Base-by-base conservation (phyloP, 2,797 vertebrate species). In the Gephyroberyx darwinii region DNA sequence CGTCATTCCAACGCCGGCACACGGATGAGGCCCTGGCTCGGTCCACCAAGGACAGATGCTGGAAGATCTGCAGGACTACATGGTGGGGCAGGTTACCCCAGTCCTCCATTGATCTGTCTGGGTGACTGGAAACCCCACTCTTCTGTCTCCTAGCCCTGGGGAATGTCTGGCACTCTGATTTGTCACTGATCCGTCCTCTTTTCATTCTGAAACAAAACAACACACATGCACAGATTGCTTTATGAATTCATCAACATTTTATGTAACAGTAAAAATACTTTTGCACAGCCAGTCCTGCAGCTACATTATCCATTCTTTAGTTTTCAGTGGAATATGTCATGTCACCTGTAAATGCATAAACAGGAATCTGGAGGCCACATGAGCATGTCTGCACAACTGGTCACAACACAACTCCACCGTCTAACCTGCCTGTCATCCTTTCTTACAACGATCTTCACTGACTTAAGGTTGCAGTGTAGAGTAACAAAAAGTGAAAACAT, bases 41-140 rank as follows among this genome's bases (percentile, higher is more conserved):
- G 87, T 97, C 95, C 6, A 96, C 88, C 39, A 97, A 90, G 64
- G 96, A 93, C 48, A 97, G 91, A 51, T 95, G 93, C 86, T 95
- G 95, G 84, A 97, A 97, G 68, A 97, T 89, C 26, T 90, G 85
- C 66, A 96, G 88, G n/a, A 96, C 68, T 1, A 97, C 76, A 0
- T 95, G 92, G 76, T 95, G 93, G 0, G 96, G 95, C 68, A 97
- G 91, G 84, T 77, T 94, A 4, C 92, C 94, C 96, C 95, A 97
- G 85, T 96, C 95, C 71, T 90, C 60, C 0, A 3, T 41, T 65
- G 5, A 1, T 48, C 3, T 71, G 74, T 64, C 74, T 73, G 17
- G 83, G 1, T 71, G 83, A 52, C 74, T n/a, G 65, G 69, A 90
- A 60, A 4, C 52, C 41, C 56, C 47, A 65, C 66, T 82, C 81